phyloP scores from a whole-genome alignment of 2,888 invertebrate genomes.

The Drosophila longiperda region DNA sequence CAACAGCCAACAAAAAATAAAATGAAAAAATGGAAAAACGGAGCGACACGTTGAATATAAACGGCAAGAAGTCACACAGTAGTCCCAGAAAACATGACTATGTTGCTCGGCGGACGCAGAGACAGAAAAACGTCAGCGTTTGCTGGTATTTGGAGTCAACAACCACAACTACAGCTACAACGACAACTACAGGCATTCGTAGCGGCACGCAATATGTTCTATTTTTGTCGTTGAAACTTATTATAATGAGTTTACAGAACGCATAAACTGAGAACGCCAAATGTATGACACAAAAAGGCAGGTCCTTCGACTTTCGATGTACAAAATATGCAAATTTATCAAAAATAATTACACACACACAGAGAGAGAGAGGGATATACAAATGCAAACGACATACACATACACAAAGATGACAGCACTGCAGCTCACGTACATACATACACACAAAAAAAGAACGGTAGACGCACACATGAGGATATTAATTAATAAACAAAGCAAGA shows the following conservation, averaged over 20 bases:
- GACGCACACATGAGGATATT: conserved; percentile 49
- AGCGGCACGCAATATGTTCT: conserved; percentile 74
- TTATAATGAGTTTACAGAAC: conserved; percentile 56
- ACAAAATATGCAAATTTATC: conserved; percentile 56
- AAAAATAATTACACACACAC: conserved; percentile 40
- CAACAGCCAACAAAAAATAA: conserved; percentile 31
- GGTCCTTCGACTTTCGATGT: conserved; percentile 38
- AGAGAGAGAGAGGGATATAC: conserved; percentile 23
- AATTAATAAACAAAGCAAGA: conserved; percentile 55
- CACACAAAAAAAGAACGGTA: conserved; percentile 28
- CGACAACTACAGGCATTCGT: conserved; percentile 1
- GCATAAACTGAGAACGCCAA: conserved; percentile 26
- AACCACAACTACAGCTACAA: conserved; percentile 43
- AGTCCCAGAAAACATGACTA: conserved; percentile 67
- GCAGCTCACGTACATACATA: conserved; percentile 44
- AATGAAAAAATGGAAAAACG: conserved; percentile 1
- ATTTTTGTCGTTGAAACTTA: conserved; percentile 69
- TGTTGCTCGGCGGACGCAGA: conserved; percentile 45
- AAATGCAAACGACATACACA: conserved; percentile 42
- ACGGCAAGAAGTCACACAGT: conserved; percentile 39
- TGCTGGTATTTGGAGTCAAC: conserved; percentile 64
- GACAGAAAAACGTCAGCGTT: conserved; percentile 18
- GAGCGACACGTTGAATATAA: conserved; percentile 43
- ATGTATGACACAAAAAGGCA: conserved; percentile 33
- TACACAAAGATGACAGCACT: conserved; percentile 54